These are phyloP conservation scores for Zoroaster sp. DNA, from an alignment of 53 echinoderm and acorn worm genomes.

Conservation along the genomic window DNA sequence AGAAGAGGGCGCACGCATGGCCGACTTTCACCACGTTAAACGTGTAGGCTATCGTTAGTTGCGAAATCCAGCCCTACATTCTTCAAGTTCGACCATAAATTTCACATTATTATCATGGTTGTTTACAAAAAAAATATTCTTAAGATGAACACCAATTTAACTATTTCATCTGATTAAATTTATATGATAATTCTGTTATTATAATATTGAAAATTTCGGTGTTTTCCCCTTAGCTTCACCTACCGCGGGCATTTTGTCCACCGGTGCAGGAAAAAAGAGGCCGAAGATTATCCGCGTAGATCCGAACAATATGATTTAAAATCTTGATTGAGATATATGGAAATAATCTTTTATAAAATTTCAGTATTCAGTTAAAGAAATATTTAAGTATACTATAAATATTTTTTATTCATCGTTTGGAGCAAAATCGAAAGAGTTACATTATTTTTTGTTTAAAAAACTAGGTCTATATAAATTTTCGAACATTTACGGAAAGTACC, in stretches of 20 bases:
- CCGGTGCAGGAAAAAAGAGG: constrained; percentile 56
- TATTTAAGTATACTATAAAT: too few relatives aligned
- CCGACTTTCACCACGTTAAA: too few relatives aligned
- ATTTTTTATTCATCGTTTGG: too few relatives aligned
- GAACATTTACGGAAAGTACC: too few relatives aligned
- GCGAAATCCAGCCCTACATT: not conserved
- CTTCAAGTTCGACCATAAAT: not conserved
- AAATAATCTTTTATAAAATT: too few relatives aligned
- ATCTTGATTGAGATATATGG: too few relatives aligned
- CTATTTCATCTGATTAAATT: not conserved
- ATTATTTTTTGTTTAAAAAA: too few relatives aligned
- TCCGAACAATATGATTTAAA: constrained; percentile 24
- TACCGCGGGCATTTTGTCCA: constrained; percentile 58
- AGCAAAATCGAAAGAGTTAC: too few relatives aligned
- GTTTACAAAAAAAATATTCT: not conserved
- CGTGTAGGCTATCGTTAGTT: too few relatives aligned
- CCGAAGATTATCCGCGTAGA: not conserved
- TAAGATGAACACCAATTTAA: not conserved
- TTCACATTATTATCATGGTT: not conserved
- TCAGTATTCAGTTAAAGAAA: too few relatives aligned
- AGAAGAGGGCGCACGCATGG: too few relatives aligned
- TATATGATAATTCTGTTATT: not conserved
- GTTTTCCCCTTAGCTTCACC: not conserved
- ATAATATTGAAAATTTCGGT: not conserved
- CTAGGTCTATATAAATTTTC: too few relatives aligned